Percentiles rank a stretch among this genome's conserved stretches.
Evolutionary conservation across 92 coral and sea anemone genomes (phyloP).

Genomic region (Palythoa grandiflora): DNA sequence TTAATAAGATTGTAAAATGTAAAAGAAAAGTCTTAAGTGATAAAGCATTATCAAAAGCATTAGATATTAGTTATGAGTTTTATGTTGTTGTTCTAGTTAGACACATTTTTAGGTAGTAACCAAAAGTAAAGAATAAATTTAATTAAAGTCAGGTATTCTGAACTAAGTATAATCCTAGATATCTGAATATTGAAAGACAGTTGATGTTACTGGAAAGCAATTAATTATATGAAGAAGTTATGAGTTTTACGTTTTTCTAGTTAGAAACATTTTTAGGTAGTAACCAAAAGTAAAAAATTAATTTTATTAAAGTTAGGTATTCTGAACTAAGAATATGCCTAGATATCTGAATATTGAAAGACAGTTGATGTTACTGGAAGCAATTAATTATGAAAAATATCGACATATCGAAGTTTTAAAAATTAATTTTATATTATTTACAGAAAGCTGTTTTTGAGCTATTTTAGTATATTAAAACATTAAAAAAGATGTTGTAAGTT

Average conservation of each 20-base stretch:
- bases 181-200: not conserved
- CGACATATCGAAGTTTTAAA: not conserved
- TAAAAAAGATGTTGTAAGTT: not conserved
- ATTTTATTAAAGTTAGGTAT: constrained; percentile 11
- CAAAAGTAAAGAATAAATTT: constrained; percentile 1
- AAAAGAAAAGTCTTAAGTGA: too few relatives aligned
- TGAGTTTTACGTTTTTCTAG: constrained; percentile 2
- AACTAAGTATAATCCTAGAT: not conserved
- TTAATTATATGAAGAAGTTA: not conserved
- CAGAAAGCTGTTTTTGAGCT: not conserved
- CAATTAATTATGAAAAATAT: not conserved
- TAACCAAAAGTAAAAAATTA: constrained; percentile 1
- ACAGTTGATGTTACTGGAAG: not conserved
- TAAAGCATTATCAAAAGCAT: not conserved
- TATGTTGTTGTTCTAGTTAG: constrained; percentile 8
- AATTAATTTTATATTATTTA: too few relatives aligned
- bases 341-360: not conserved
- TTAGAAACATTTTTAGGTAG: not conserved
- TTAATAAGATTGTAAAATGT: too few relatives aligned
- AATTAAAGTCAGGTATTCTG: constrained; percentile 12
- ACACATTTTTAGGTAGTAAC: not conserved
- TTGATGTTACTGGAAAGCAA: not conserved
- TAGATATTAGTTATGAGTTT: constrained; percentile 8
- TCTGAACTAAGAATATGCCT: not conserved
- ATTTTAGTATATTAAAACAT: not conserved